Base-by-base conservation (phyloP, 2,113 vertebrate species). In the Hippocampus guttulatus region DNA sequence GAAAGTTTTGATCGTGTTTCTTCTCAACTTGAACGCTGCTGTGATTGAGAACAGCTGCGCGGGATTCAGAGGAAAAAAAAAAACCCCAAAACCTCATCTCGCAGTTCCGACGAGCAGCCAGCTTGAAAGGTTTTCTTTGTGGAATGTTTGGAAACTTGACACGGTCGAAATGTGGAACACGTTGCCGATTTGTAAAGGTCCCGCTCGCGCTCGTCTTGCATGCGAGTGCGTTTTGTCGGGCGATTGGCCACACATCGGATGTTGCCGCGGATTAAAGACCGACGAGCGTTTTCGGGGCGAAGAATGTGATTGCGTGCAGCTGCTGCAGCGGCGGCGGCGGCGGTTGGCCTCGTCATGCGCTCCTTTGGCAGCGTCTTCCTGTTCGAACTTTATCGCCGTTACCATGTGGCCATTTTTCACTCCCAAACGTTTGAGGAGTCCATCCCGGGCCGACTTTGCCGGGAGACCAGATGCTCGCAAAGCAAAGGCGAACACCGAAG, bases 41-140 rank as follows among this genome's bases (percentile, higher is more conserved):
- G 55, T 58, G 55, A 58, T 58, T 58, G 23, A 58, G n/a, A 58
- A 58, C 55, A 27, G 55, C 55, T 58, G 55, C 8, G 52, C 52
- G 1, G 52, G n/a, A 55, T 7, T 15, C 5, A 3, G 20, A 55
- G 16, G 5, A 20, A 7, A 51, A 54, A 54, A 54, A 55, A 33
- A 33, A 27, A 27, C 1, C 2, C 1, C 2, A 38, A 38, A 51
- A 55, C 6, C 8, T 55, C 52, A n/a, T 55, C 52, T 55, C 10
- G n/a, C 21, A 5, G 21, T 58, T 58, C 55, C 23, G 10, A 15
- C 52, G 21, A n/a, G 20, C 20, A 11, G 52, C 52, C 20, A 55
- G 21, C 25, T 25, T 58, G 25, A 27, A 25, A 58, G 55, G 23
- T 11, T 58, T 58, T 27, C 55, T 5, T 14, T 1, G 21, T 58